phyloP scores from a whole-genome alignment of 1,140 invertebrate species.

The Orchesella cincta region DNA sequence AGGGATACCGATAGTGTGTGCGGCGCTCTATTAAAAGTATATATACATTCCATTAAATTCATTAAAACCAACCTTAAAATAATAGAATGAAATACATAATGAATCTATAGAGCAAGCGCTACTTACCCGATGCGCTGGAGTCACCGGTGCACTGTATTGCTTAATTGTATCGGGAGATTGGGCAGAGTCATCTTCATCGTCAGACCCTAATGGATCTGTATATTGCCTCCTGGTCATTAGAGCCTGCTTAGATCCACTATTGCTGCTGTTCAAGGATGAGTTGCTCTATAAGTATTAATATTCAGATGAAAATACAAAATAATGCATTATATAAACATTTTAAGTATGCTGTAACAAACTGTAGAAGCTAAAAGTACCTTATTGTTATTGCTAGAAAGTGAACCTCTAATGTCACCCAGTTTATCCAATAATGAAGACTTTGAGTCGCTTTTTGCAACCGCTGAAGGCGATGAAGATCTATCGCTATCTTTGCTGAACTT shows the following conservation, averaged over 20 bases:
- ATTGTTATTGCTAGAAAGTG: conserved; percentile 48
- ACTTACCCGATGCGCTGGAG: conserved; percentile 36
- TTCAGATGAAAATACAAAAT: background rate
- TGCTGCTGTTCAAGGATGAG: conserved; percentile 43
- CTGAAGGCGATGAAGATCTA: conserved; percentile 31
- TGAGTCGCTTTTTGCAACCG: conserved; percentile 36
- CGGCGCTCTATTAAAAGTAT: conserved; percentile 28
- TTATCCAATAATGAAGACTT: conserved; percentile 39
- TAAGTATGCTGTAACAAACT: background rate
- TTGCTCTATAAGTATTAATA: conserved; percentile 30
- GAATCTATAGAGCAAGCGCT: background rate
- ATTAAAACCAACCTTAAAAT: no score
- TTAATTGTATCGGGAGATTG: conserved; percentile 38
- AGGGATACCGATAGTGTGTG: conserved; percentile 45
- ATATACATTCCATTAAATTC: no score
- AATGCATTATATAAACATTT: conserved; percentile 17
- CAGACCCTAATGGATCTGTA: conserved; percentile 86
- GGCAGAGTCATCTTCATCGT: conserved; percentile 74
- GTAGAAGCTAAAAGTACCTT: conserved; percentile 32
- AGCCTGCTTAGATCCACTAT: conserved; percentile 39
- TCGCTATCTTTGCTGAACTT: conserved; percentile 46
- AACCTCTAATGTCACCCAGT: conserved; percentile 48
- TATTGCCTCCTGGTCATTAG: conserved; percentile 84
- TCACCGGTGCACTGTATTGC: conserved; percentile 39
- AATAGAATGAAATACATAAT: background rate